Percentiles rank a stretch among this genome's conserved stretches.
Conservation (phyloP, 1,140 invertebrate genomes). For the Philotrypesis tridentata region DNA sequence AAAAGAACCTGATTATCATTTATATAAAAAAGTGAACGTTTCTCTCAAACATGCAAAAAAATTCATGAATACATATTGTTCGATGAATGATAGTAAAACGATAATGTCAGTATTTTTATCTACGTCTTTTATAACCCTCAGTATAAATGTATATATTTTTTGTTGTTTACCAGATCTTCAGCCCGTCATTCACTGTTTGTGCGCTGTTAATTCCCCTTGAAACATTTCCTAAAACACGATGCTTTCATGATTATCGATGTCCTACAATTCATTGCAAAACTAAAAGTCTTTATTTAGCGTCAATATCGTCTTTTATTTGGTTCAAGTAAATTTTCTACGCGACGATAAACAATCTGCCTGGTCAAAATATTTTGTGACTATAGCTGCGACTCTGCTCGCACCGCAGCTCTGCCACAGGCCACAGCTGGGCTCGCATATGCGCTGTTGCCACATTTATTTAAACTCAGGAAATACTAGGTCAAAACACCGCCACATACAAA, state of each 20-base stretch:
- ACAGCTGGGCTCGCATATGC: background rate
- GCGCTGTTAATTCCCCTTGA: background rate
- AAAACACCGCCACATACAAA: background rate
- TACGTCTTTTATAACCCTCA: conserved; percentile 35
- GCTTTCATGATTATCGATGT: background rate
- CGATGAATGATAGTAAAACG: background rate
- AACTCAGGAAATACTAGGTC: background rate
- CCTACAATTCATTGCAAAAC: background rate
- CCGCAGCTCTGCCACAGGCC: background rate
- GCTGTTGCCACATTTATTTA: conserved; percentile 2
- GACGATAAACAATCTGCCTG: background rate
- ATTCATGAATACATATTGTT: background rate
- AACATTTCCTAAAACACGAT: background rate
- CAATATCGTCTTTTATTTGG: background rate
- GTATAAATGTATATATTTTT: background rate
- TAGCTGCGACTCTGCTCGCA: background rate
- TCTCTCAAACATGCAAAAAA: background rate
- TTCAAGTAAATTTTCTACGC: background rate
- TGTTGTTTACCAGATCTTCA: conserved; percentile 25
- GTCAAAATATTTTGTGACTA: conserved; percentile 18
- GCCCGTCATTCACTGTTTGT: conserved; percentile 10
- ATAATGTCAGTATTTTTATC: conserved; percentile 36
- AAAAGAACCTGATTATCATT: too few species aligned
- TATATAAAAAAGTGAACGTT: too few species aligned
- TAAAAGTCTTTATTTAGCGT: conserved; percentile 6